A percentile compares a stretch with the other conserved stretches of the same genome.
phyloP scores from a whole-genome alignment of 2,888 invertebrate genomes.

The Azorinus chamasolen region DNA sequence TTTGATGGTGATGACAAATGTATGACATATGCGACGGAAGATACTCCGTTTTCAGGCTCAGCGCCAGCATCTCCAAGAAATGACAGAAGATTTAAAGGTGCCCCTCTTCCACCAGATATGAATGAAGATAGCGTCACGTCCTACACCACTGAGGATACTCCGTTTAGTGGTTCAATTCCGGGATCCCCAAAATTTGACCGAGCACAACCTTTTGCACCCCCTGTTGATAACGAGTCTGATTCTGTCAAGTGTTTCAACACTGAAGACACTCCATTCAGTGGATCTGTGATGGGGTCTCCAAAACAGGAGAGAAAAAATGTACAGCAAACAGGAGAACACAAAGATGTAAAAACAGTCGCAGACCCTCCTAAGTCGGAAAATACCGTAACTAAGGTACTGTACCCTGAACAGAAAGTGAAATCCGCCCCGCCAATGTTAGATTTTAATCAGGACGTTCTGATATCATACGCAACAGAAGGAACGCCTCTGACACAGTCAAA shows the following conservation, averaged over 20 bases:
- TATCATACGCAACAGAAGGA: constrained; percentile 94
- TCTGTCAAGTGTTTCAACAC: constrained; percentile 96
- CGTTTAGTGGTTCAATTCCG: constrained; percentile 93
- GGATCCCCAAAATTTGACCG: constrained; percentile 90
- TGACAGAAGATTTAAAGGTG: constrained; percentile 32
- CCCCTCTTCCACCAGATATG: constrained; percentile 28
- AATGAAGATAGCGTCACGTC: constrained; percentile 94
- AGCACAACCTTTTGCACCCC: constrained; percentile 10
- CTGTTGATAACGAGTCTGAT: constrained; percentile 88
- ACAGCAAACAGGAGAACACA: too few relatives aligned
- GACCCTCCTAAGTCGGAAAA: too few relatives aligned
- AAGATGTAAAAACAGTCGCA: too few relatives aligned
- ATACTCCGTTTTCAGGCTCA: constrained; percentile 95
- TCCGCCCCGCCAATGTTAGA: constrained; percentile 4
- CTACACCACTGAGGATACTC: constrained; percentile 97
- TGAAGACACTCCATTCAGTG: constrained; percentile 95
- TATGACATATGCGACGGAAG: constrained; percentile 93
- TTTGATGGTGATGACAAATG: constrained; percentile 88
- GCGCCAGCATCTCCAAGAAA: constrained; percentile 84
- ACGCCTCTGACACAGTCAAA: constrained; percentile 95
- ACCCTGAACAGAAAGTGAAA: too few relatives aligned
- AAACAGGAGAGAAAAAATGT: neutral
- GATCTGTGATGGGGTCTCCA: constrained; percentile 95
- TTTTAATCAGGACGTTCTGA: constrained; percentile 88
- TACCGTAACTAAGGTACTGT: too few relatives aligned